Evolutionary conservation across 2,797 vertebrate species (phyloP).

Genomic region (Carcharodon carcharias): DNA sequence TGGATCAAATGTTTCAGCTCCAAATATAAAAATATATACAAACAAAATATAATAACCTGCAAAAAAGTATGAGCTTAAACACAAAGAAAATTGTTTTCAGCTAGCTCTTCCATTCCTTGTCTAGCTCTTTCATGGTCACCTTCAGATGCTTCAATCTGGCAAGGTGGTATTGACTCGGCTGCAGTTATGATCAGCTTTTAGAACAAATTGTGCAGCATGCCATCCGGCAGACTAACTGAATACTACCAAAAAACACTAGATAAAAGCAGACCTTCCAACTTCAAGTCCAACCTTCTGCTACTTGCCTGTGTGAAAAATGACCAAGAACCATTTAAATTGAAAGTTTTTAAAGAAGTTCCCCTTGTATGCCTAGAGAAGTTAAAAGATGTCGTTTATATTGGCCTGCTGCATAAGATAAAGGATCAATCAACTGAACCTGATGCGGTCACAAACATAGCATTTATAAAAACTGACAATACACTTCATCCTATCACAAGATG

Average conservation of each 20-base stretch:
- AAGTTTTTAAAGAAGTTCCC: not conserved
- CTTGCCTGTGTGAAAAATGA: not conserved
- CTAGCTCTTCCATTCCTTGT: not conserved
- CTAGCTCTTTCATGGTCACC: not conserved
- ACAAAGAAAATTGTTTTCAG: not conserved
- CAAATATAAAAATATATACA: not conserved
- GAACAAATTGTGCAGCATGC: not conserved
- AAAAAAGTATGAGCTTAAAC: not conserved
- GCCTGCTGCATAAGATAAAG: slow-evolving; percentile 21
- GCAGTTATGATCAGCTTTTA: not conserved
- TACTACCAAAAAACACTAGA: not conserved
- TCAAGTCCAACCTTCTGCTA: not conserved
- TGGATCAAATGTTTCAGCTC: not conserved
- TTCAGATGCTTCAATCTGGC: not conserved
- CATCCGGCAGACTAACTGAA: not conserved
- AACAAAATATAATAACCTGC: not conserved
- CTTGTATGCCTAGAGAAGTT: not conserved
- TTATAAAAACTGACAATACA: slow-evolving; percentile 29
- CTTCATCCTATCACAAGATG: slow-evolving; percentile 30
- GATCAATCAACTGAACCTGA: not conserved
- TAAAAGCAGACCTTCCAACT: not conserved
- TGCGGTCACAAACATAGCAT: not conserved
- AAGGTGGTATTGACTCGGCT: not conserved
- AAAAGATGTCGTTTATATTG: slow-evolving; percentile 1
- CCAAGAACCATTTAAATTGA: not conserved